Evolutionary conservation across 2,113 vertebrate genomes (phyloP).

Genomic region (Boleophthalmus pectinirostris): DNA sequence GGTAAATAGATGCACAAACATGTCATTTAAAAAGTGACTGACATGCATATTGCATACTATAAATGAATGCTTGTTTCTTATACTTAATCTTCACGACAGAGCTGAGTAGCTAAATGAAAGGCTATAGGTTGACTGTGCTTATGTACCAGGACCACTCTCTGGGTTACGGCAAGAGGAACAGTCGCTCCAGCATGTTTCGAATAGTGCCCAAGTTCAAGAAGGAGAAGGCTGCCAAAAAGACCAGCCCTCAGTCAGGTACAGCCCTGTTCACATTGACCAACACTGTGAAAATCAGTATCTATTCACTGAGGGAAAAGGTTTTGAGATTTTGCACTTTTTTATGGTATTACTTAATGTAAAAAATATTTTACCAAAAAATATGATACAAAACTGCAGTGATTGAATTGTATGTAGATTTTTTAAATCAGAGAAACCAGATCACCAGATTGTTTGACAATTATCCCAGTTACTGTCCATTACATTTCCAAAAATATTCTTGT

Average conservation of each 20-base stretch:
- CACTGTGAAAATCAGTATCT: background rate
- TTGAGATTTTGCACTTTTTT: background rate
- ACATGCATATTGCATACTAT: background rate
- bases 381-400: background rate
- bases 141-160: constrained; percentile 87
- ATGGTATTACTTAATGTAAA: background rate
- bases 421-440: background rate
- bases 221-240: constrained; percentile 91
- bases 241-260: constrained; percentile 91
- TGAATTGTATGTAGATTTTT: background rate
- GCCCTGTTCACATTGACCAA: constrained; percentile 1
- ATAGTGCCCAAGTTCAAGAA: constrained; percentile 99
- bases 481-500: constrained; percentile 5
- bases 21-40: background rate
- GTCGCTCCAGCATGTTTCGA: constrained; percentile 92
- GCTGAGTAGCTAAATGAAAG: constrained; percentile 68
- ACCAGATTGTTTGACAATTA: background rate
- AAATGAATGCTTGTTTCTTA: constrained; percentile 1
- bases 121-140: constrained; percentile 74
- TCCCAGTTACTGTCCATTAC: constrained; percentile 11
- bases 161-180: constrained; percentile 96
- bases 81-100: constrained; percentile 33
- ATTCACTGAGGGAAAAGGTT: background rate
- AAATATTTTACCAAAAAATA: background rate
- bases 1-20: constrained; percentile 74